Conservation (phyloP, 2,797 vertebrate genomes). For the Anolis apletophallus region DNA sequence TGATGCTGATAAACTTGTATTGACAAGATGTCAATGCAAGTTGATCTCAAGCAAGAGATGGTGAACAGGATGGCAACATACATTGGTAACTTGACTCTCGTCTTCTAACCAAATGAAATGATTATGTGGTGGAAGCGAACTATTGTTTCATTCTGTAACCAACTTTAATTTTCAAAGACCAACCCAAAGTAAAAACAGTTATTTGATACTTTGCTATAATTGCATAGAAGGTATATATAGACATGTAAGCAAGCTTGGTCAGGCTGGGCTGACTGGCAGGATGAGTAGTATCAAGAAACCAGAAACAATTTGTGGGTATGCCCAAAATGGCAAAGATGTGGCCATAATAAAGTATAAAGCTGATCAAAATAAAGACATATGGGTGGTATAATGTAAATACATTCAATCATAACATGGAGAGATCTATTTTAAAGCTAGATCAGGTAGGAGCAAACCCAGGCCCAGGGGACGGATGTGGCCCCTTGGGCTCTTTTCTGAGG, state of each 20-base stretch:
- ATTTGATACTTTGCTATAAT: slow-evolving; percentile 43
- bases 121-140: slow-evolving; percentile 6
- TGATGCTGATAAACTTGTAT: background rate
- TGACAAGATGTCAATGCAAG: background rate
- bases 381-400: slow-evolving; percentile 47
- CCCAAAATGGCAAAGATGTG: slow-evolving; percentile 41
- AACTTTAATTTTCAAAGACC: slow-evolving; percentile 51
- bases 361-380: slow-evolving; percentile 55
- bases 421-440: too few species aligned
- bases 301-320: slow-evolving; percentile 38
- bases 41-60: too few species aligned
- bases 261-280: background rate
- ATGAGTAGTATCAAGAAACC: slow-evolving; percentile 15
- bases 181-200: slow-evolving; percentile 31
- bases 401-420: slow-evolving; percentile 30
- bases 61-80: background rate
- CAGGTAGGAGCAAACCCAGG: too few species aligned
- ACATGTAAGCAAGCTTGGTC: background rate
- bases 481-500: too few species aligned
- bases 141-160: slow-evolving; percentile 10
- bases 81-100: background rate
- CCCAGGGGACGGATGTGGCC: too few species aligned
- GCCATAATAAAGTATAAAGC: slow-evolving; percentile 33
- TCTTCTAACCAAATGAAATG: background rate
- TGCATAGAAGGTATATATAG: slow-evolving; percentile 31